Evolutionary conservation across 1,140 invertebrate species (phyloP), one percentile per base, ranked within the genome.

Genomic region (Potamilus streckersoni): DNA sequence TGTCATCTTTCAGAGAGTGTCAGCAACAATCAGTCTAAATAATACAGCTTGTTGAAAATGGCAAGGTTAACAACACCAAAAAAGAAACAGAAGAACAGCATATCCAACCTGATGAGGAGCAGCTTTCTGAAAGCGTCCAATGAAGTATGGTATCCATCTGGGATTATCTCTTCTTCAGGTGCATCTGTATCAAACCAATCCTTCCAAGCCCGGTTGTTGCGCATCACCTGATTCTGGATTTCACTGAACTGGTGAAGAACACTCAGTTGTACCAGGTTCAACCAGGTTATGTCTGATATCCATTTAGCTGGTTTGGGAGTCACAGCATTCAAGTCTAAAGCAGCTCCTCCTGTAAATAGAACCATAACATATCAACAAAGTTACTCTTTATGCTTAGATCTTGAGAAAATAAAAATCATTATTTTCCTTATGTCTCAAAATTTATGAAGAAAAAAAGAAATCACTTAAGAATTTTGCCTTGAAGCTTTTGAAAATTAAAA

Each of bases 231-330:
- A 17, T 92, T 93, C 3, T 97, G 89, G 68, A 98, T 93, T 73
- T 94, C 93, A 8, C 91, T 91, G 89, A 98, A 99, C 20, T 92
- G 93, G 19, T 93, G 91, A 13, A 98, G 89, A 87, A 95, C 96
- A 83, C 94, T 96, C 2, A 99, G 95, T 89, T 98, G 96, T 5
- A 98, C 96, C 67, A 99, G 91, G 91, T 99, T 99, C 15, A 99
- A 88, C 97, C 97, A 99, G 0, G 96, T 97, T 65, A 98, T 96
- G 83, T 99, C 97, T 19, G 97, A 91, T 82, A 99, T 97, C 97
- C 97, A 99, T 81, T 92, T 93, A 84, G 96, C 97, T 13, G 97
- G 96, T 91, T 98, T 99, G 0, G 96, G 95, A 11, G 92, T 91
- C 0, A 98, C 96, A 19, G 95, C 95, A 89, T 98, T 98, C 60